These are phyloP conservation scores for Orthosia gracilis DNA, from an alignment of 2,888 invertebrate genomes.

Conservation along the genomic window DNA sequence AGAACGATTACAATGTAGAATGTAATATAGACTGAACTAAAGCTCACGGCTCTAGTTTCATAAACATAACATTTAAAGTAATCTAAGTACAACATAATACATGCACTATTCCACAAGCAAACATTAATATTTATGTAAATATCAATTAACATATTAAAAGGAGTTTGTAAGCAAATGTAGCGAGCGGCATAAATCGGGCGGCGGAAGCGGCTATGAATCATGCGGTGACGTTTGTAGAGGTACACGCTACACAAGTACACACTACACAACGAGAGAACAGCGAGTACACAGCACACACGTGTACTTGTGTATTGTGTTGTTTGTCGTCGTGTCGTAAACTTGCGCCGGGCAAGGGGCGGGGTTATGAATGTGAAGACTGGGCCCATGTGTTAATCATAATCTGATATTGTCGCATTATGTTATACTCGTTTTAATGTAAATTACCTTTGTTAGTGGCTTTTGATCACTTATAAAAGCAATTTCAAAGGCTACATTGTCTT, in stretches of 20 bases:
- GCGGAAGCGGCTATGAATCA: constrained; percentile 68
- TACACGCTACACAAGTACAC: constrained; percentile 37
- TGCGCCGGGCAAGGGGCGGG: constrained; percentile 12
- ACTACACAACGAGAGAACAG: constrained; percentile 31
- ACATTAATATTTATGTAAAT: constrained; percentile 69
- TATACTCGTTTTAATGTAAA: background rate
- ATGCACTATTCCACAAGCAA: constrained; percentile 60
- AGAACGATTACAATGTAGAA: constrained; percentile 1
- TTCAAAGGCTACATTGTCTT: background rate
- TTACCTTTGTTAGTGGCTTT: background rate
- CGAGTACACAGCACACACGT: constrained; percentile 32
- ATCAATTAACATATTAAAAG: constrained; percentile 70
- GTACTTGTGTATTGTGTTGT: constrained; percentile 37
- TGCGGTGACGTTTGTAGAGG: constrained; percentile 57
- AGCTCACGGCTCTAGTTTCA: constrained; percentile 12
- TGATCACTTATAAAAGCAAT: background rate
- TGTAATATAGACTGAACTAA: constrained; percentile 2
- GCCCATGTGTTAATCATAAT: constrained; percentile 31
- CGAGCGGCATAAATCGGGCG: constrained; percentile 63
- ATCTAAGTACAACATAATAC: constrained; percentile 44
- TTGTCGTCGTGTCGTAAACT: constrained; percentile 36
- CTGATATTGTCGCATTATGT: constrained; percentile 4
- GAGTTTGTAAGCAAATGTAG: constrained; percentile 62
- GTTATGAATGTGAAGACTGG: constrained; percentile 28
- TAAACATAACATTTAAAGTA: constrained; percentile 30